Percentiles rank a stretch among this genome's conserved stretches.
phyloP scores from a whole-genome alignment of 1,140 invertebrate species.

The Magallana ariakensis region DNA sequence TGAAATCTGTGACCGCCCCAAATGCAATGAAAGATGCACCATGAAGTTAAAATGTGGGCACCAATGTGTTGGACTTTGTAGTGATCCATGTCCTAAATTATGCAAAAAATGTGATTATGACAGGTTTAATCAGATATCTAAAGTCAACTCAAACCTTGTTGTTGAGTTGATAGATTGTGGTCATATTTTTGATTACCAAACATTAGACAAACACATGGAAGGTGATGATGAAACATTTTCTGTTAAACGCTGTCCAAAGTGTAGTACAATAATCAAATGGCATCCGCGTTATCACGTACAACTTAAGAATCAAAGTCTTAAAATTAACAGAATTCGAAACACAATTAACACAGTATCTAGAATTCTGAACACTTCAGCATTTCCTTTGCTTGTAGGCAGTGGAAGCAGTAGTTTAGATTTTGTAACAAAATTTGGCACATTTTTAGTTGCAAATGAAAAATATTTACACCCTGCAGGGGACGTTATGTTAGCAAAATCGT shows the following conservation, averaged over 20 bases:
- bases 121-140: slow-evolving; percentile 74
- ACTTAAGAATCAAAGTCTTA: background rate
- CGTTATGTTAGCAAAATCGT: background rate
- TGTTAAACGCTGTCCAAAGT: slow-evolving; percentile 34
- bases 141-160: background rate
- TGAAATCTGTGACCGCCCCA: slow-evolving; percentile 81
- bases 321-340: background rate
- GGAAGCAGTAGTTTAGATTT: background rate
- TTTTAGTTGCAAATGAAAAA: background rate
- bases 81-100: slow-evolving; percentile 82
- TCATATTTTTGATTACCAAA: slow-evolving; percentile 21
- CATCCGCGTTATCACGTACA: slow-evolving; percentile 31
- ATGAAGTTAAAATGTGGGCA: slow-evolving; percentile 82
- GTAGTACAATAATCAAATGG: background rate
- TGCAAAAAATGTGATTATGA: slow-evolving; percentile 67
- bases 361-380: background rate
- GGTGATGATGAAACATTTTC: background rate
- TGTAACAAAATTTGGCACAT: background rate
- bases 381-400: background rate
- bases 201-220: slow-evolving; percentile 16
- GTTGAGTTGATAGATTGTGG: slow-evolving; percentile 34
- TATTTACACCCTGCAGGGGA: background rate
- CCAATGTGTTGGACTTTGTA: slow-evolving; percentile 82
- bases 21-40: slow-evolving; percentile 77
- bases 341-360: background rate